Evolutionary conservation across 2,797 vertebrate species (phyloP).

Genomic region (Mallotus villosus): DNA sequence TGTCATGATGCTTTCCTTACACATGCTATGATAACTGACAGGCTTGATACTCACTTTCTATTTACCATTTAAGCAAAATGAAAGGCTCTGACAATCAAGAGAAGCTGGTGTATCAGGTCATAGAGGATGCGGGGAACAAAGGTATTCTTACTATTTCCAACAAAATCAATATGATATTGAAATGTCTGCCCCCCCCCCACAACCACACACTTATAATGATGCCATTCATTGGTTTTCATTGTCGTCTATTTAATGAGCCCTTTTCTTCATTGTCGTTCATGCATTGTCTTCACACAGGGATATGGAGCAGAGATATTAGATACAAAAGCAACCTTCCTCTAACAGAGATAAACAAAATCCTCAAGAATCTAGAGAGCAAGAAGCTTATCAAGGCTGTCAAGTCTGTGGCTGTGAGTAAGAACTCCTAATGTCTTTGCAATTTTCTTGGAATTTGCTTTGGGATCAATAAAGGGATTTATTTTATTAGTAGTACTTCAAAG

Average conservation of each 20-base stretch:
- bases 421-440: background rate
- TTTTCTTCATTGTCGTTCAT: background rate
- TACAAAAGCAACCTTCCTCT: slow-evolving; percentile 97
- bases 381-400: slow-evolving; percentile 98
- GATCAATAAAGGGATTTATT: no score
- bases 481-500: no score
- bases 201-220: background rate
- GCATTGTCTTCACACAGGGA: slow-evolving; percentile 72
- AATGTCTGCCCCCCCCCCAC: background rate
- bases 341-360: slow-evolving; percentile 97
- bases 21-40: background rate
- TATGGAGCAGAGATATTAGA: slow-evolving; percentile 96
- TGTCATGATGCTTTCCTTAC: background rate
- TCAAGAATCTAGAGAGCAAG: slow-evolving; percentile 98
- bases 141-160: slow-evolving; percentile 54
- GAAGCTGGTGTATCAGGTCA: slow-evolving; percentile 97
- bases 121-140: slow-evolving; percentile 97
- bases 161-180: background rate
- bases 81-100: slow-evolving; percentile 98
- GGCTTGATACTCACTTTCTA: no score
- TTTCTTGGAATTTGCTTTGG: no score
- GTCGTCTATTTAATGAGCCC: no score
- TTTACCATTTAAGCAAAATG: slow-evolving; percentile 84
- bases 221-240: background rate
- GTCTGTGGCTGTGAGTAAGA: slow-evolving; percentile 90